Evolutionary conservation across 2,888 invertebrate genomes (phyloP).

Genomic region (Keiferia lycopersicella): DNA sequence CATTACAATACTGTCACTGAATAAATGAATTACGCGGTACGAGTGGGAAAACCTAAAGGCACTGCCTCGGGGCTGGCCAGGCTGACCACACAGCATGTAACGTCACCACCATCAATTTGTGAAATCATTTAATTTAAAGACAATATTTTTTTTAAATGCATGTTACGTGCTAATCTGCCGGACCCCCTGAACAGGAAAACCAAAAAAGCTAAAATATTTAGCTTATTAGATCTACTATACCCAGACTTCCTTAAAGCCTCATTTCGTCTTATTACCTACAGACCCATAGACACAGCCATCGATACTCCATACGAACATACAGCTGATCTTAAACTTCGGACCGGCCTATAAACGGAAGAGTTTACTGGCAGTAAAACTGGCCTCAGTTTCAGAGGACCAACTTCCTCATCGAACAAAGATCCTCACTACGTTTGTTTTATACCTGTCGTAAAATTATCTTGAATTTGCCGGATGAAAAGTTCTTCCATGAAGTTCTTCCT

Average conservation of each 20-base stretch:
- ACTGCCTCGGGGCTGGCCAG: too few relatives aligned
- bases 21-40: too few relatives aligned
- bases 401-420: not conserved
- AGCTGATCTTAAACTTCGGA: conserved; percentile 6
- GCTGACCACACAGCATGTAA: too few relatives aligned
- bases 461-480: not conserved
- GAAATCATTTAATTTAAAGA: too few relatives aligned
- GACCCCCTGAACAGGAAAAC: not conserved
- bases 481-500: too few relatives aligned
- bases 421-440: not conserved
- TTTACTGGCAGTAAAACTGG: conserved; percentile 6
- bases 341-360: conserved; percentile 1
- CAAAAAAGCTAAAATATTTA: too few relatives aligned
- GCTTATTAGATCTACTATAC: not conserved
- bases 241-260: not conserved
- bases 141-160: too few relatives aligned
- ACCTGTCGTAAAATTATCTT: not conserved
- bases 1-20: too few relatives aligned
- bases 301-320: not conserved
- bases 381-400: not conserved
- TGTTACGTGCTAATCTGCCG: too few relatives aligned
- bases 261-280: not conserved
- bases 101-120: too few relatives aligned
- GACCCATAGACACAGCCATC: not conserved
- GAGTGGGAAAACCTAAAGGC: too few relatives aligned